Evolutionary conservation across 1,140 invertebrate genomes (phyloP).

Genomic region (Manduca sexta): DNA sequence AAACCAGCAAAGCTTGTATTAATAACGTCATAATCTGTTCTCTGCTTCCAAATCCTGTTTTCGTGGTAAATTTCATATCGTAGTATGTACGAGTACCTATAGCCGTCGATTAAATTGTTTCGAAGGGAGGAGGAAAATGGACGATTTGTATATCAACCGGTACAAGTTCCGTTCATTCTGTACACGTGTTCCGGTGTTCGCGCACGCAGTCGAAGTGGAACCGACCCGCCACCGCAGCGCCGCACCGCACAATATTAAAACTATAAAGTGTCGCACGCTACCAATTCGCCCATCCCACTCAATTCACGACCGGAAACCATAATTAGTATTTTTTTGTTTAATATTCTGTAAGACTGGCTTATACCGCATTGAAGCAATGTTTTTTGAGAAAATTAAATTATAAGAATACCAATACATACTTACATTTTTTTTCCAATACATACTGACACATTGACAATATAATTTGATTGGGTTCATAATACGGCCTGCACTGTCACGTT

Average conservation of each 20-base stretch:
- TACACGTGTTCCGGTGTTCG: conserved; percentile 27
- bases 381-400: background rate
- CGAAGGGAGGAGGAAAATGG: conserved; percentile 12
- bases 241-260: conserved; percentile 61
- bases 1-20: conserved; percentile 2
- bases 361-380: background rate
- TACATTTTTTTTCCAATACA: too few relatives aligned
- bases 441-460: too few relatives aligned
- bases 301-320: conserved; percentile 22
- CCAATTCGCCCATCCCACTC: conserved; percentile 40
- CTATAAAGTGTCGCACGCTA: conserved; percentile 63
- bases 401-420: background rate
- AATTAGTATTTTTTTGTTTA: conserved; percentile 19
- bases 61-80: too few relatives aligned
- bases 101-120: background rate
- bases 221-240: conserved; percentile 28
- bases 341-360: background rate
- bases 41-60: too few relatives aligned
- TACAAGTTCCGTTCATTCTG: conserved; percentile 23
- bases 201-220: conserved; percentile 46
- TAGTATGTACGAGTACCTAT: too few relatives aligned
- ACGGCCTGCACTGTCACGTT: too few relatives aligned
- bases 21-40: too few relatives aligned
- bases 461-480: too few relatives aligned
- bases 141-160: conserved; percentile 23